These are phyloP conservation scores for Rhamnusium bicolor DNA, from an alignment of 2,888 invertebrate species.

Conservation along the genomic window DNA sequence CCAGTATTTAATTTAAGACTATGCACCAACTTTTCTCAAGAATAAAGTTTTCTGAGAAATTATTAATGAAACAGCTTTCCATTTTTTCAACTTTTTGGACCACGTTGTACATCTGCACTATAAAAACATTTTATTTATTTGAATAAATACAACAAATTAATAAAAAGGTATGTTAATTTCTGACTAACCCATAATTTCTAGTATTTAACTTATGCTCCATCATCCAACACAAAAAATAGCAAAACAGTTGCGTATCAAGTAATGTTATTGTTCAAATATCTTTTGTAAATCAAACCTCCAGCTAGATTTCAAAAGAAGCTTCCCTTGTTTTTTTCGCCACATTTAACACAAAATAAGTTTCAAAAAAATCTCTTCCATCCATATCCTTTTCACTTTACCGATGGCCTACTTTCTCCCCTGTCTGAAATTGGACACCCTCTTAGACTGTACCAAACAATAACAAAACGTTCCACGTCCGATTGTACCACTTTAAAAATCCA, in stretches of 20 bases:
- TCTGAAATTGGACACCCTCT: neutral
- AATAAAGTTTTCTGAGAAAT: no score
- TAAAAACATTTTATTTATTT: no score
- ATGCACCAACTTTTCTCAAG: no score
- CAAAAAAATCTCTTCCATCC: slow-evolving; percentile 12
- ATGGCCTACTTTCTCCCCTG: slow-evolving; percentile 11
- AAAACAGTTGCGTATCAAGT: neutral
- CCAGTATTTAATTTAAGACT: no score
- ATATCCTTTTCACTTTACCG: neutral
- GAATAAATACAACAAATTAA: no score
- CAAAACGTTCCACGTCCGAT: slow-evolving; percentile 17
- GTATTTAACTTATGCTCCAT: neutral
- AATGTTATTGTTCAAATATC: neutral
- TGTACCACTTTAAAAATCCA: slow-evolving; percentile 22
- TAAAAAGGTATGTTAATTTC: no score
- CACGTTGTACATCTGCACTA: no score
- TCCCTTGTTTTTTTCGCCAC: neutral
- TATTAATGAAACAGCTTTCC: no score
- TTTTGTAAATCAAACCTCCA: neutral
- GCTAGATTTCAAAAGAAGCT: neutral
- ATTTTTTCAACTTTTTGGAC: no score
- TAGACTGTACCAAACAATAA: slow-evolving; percentile 26
- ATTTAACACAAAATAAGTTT: slow-evolving; percentile 5
- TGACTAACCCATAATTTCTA: no score
- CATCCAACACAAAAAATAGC: neutral